These are phyloP conservation scores for Sarotherodon lohbergeri DNA, from an alignment of 2,113 vertebrate species.

Conservation along the genomic window DNA sequence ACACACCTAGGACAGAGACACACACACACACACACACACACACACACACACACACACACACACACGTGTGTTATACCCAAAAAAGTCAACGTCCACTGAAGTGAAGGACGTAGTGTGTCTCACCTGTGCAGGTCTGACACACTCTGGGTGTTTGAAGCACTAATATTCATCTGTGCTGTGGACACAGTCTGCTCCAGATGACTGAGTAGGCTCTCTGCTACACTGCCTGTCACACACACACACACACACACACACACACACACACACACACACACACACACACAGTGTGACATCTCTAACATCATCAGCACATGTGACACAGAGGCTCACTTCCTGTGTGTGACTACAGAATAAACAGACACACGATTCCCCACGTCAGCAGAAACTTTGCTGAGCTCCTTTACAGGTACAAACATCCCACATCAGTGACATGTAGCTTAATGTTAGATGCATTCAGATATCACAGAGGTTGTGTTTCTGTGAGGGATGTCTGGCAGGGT, in stretches of 20 bases:
- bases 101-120: background rate
- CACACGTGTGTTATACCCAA: background rate
- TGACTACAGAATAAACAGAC: background rate
- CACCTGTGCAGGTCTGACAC: constrained; percentile 80
- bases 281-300: background rate
- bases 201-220: constrained; percentile 73
- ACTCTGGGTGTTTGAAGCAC: constrained; percentile 60
- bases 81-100: rapidly evolving
- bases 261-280: background rate
- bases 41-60: background rate
- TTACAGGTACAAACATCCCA: background rate
- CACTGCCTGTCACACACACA: constrained; percentile 60
- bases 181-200: constrained; percentile 76
- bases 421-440: background rate
- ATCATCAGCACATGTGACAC: background rate
- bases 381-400: background rate
- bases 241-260: background rate
- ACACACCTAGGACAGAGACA: constrained; percentile 65
- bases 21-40: background rate
- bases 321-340: background rate
- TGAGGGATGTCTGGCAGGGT: background rate
- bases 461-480: background rate
- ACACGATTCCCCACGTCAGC: background rate
- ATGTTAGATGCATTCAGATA: rapidly evolving
- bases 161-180: constrained; percentile 65